Evolutionary conservation across 2,888 invertebrate species (phyloP).

Genomic region (Caenorhabditis plicata): DNA sequence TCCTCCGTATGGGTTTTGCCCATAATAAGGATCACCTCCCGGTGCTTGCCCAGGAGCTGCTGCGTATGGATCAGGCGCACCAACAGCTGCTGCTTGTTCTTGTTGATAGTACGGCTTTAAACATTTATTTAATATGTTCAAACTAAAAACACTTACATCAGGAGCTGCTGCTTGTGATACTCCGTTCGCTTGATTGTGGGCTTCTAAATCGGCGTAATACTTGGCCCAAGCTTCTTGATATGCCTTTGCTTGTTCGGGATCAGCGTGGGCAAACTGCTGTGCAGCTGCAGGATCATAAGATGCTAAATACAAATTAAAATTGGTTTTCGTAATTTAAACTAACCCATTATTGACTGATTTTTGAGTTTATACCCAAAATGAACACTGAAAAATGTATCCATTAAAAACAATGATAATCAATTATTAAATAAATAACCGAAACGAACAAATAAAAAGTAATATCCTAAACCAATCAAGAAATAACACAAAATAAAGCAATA

Average conservation of each 20-base stretch:
- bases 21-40: slow-evolving; percentile 12
- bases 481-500: too few species aligned
- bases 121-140: slow-evolving; percentile 24
- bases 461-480: too few species aligned
- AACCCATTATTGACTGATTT: too few species aligned
- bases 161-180: slow-evolving; percentile 11
- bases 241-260: neutral
- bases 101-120: slow-evolving; percentile 20
- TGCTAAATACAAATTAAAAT: too few species aligned
- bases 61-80: slow-evolving; percentile 17
- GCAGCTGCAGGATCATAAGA: slow-evolving; percentile 1
- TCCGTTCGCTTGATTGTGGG: slow-evolving; percentile 7
- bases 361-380: too few species aligned
- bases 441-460: too few species aligned
- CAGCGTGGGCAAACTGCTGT: too few species aligned
- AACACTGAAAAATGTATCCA: too few species aligned
- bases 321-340: too few species aligned
- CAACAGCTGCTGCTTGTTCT: neutral
- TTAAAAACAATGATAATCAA: too few species aligned
- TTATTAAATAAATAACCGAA: too few species aligned
- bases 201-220: slow-evolving; percentile 17
- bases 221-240: slow-evolving; percentile 15
- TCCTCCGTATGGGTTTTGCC: neutral
- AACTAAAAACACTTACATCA: slow-evolving; percentile 12
- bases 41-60: slow-evolving; percentile 17